Base-by-base conservation (phyloP, 2,797 vertebrate genomes). In the Macrochelys suwanniensis region DNA sequence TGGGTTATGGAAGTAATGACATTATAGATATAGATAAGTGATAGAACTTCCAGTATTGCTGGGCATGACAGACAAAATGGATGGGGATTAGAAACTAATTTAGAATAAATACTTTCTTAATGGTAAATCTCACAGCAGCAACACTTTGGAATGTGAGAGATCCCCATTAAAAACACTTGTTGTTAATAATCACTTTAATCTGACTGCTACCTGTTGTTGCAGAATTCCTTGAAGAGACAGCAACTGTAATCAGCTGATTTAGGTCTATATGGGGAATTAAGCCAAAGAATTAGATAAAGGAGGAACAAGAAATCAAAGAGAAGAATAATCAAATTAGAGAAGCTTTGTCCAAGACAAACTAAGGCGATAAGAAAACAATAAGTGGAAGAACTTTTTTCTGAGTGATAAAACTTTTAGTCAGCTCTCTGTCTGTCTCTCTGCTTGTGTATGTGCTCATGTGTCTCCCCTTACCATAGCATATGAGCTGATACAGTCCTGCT, bases 41-140 rank as follows among this genome's bases (percentile, higher is more conserved):
- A 93, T 15, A 21, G 1, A 45, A 57, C 89, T 92, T 88, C 19
- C 89, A 71, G 15, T 42, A 31, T 86, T 96, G 81, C 83, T 92
- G 54, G 80, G n/a, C 13, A 77, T 89, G 76, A 79, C 91, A 85
- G 95, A 61, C 56, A 88, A 93, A 90, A 93, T 87, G 87, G 76
- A 88, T 57, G 86, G 80, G 76, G 71, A 83, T 90, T 91, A 93
- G 54, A 89, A 96, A 86, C 11, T 89, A 95, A 93, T 92, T 93
- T 77, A 90, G 93, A 94, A 81, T 95, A 85, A 82, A 93, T 90
- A 84, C 31, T 54, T 82, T 92, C 83, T 59, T 89, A 92, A 81
- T 93, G 1, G 81, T 87, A 88, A 80, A 49, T 49, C 71, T 13
- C 47, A 13, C 45, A 49, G 33, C 50, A 90, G 47, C 85, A 94